phyloP scores from a whole-genome alignment of 2,888 invertebrate genomes.

The Xestia ashworthii region DNA sequence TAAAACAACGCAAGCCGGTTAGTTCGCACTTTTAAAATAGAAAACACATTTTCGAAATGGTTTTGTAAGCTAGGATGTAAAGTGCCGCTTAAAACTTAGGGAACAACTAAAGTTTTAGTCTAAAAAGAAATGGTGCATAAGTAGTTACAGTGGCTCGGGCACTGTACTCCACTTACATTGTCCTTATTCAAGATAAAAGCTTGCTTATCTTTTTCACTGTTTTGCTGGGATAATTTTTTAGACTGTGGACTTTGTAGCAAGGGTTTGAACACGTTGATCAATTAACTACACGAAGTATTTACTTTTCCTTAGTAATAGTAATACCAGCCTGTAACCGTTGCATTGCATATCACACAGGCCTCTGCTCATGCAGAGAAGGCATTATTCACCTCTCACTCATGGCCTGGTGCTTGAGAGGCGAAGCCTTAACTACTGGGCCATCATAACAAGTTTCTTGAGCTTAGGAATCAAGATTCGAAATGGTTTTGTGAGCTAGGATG shows the following conservation, averaged over 20 bases:
- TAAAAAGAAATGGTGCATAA: constrained; percentile 56
- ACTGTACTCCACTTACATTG: constrained; percentile 33
- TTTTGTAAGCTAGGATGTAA: constrained; percentile 55
- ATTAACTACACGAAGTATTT: not conserved
- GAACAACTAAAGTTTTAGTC: constrained; percentile 51
- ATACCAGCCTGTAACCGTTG: not conserved
- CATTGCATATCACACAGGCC: not conserved
- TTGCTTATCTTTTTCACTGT: constrained; percentile 12
- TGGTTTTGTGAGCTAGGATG: constrained; percentile 51
- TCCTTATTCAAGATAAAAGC: constrained; percentile 34
- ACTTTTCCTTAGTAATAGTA: not conserved
- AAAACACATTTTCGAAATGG: constrained; percentile 51
- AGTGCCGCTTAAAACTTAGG: constrained; percentile 58
- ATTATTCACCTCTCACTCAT: not conserved
- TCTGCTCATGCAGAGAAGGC: not conserved
- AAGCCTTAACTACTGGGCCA: not conserved
- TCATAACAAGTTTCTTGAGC: not conserved
- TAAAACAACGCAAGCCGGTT: constrained; percentile 37
- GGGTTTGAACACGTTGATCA: not conserved
- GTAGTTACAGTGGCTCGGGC: constrained; percentile 35
- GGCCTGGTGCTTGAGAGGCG: not conserved
- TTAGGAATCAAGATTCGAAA: constrained; percentile 19
- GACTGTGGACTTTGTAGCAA: not conserved
- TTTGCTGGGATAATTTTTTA: constrained; percentile 19
- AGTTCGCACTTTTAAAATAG: constrained; percentile 53